Evolutionary conservation across 2,113 vertebrate genomes (phyloP).

Genomic region (Thryonomys swinderianus): DNA sequence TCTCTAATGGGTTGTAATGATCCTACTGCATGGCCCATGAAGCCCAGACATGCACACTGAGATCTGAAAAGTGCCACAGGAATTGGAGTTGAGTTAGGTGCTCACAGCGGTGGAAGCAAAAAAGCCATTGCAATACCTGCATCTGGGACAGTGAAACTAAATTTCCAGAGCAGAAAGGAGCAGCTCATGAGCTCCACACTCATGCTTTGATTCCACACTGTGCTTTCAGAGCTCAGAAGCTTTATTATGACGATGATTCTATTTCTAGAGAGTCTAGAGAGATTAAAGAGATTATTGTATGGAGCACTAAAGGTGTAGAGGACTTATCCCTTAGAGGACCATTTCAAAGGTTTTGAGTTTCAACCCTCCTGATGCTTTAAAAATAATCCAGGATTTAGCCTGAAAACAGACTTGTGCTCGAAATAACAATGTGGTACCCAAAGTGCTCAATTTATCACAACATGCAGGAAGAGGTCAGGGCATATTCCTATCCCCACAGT

Average conservation of each 20-base stretch:
- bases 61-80: not conserved
- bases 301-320: conserved; percentile 10
- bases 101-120: conserved; percentile 23
- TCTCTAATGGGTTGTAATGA: not conserved
- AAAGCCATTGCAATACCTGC: not conserved
- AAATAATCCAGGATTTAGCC: conserved; percentile 65
- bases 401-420: conserved; percentile 27
- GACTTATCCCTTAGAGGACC: conserved; percentile 19
- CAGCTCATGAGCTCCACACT: not conserved
- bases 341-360: conserved; percentile 58
- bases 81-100: not conserved
- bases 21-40: not conserved
- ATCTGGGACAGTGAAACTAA: not conserved
- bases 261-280: conserved; percentile 34
- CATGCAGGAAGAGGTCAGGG: conserved; percentile 57
- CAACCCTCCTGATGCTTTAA: conserved; percentile 43
- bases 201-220: not conserved
- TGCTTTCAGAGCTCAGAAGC: not conserved
- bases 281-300: not conserved
- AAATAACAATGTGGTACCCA: conserved; percentile 51
- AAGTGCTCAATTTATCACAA: conserved; percentile 53
- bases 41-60: not conserved
- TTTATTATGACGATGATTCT: conserved; percentile 52
- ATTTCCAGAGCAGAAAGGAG: not conserved
- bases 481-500: not conserved